Base-by-base conservation (phyloP, 1,140 invertebrate species). In the Galendromus occidentalis region DNA sequence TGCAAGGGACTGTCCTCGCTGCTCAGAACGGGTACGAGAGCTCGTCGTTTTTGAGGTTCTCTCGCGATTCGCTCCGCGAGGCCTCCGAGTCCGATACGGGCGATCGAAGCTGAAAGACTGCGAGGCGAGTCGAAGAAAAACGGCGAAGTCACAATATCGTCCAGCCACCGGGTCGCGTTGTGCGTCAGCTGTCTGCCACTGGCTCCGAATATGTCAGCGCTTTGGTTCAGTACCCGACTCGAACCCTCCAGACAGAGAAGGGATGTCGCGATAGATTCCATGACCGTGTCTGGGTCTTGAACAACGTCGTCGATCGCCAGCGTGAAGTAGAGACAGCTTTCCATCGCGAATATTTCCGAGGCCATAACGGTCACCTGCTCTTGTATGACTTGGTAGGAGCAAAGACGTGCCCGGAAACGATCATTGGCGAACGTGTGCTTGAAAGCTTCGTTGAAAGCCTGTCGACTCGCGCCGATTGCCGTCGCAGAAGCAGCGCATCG, bases 251-350 rank as follows among this genome's bases (percentile, higher is more conserved):
- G n/a, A 22, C 51, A 17, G 9, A 22, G 2, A 4, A 59, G 20
- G 12, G 25, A 12, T 14, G 22, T 33, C 33, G 51, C 51, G 14
- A 33, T 33, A 25, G 51, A 25, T 59, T 59, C 51, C 51, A 59
- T 17, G 14, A 14, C 17, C 12, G 17, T 4, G 2, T 59, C 9
- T 18, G 66, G 2, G 65, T 67, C 17, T 68, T 69, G 25, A 66
- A 71, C 25, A 63, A 70, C 39, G 14, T 66, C 18, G n/a, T 25
- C 64, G 66, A 39, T 65, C 9, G 64, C 30, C 12, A 20, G 18
- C n/a, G 44, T 66, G 22, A 66, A 42, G n/a, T 66, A 28, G 41
- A 41, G 2, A n/a, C 25, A 30, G 44, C 44, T 66, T 17, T 39
- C 64, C 28, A 51, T 66, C 12, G 41, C n/a, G 30, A 25, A 59